Evolutionary conservation across 2,797 vertebrate genomes (phyloP).

Genomic region (Ctenosaura bakeri): DNA sequence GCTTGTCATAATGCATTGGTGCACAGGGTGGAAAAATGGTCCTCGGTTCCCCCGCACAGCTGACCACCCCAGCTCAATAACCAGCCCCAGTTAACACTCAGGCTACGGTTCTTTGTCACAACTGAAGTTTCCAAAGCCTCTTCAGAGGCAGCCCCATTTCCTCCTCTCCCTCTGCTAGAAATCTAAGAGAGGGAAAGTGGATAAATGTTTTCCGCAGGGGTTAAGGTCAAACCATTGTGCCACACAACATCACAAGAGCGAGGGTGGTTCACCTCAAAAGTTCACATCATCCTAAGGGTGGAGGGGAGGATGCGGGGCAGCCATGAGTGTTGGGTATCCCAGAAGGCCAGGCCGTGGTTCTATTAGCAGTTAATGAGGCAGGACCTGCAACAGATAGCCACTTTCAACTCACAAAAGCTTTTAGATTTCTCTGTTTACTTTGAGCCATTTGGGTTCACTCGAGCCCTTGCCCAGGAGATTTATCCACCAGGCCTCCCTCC

Average conservation of each 20-base stretch:
- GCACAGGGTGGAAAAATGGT: too few species aligned
- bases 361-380: conserved; percentile 96
- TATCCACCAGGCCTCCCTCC: conserved; percentile 75
- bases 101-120: too few species aligned
- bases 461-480: conserved; percentile 85
- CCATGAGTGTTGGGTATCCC: conserved; percentile 80
- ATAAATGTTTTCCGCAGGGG: conserved; percentile 70
- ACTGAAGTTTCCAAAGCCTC: too few species aligned
- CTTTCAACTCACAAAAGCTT: conserved; percentile 95
- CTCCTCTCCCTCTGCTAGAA: background rate
- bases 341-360: conserved; percentile 88
- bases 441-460: conserved; percentile 94
- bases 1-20: too few species aligned
- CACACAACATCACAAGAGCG: conserved; percentile 56
- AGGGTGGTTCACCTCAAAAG: conserved; percentile 70
- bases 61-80: too few species aligned
- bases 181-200: conserved; percentile 48
- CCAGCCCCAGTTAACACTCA: too few species aligned
- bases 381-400: conserved; percentile 88
- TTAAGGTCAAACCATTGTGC: conserved; percentile 77
- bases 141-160: conserved; percentile 8
- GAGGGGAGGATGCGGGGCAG: conserved; percentile 52
- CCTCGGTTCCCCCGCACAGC: too few species aligned
- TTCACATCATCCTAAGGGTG: conserved; percentile 69
- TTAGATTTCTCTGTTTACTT: conserved; percentile 94